These are phyloP conservation scores for Leptodactylus fallax DNA, from an alignment of 2,797 vertebrate genomes.

Conservation along the genomic window DNA sequence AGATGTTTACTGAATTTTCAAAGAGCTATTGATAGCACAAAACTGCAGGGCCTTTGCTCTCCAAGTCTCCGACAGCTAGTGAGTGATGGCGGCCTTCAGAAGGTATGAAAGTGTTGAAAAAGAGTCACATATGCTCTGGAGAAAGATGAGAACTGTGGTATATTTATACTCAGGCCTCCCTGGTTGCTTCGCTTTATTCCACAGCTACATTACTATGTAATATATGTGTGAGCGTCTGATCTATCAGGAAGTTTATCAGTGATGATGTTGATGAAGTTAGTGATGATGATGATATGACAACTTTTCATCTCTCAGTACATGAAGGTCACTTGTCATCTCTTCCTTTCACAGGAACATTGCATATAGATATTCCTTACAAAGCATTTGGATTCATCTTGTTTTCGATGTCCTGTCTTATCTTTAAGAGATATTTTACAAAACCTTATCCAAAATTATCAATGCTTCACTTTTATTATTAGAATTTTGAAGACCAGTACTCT, in stretches of 20 bases:
- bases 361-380: background rate
- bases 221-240: background rate
- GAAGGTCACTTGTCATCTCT: background rate
- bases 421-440: background rate
- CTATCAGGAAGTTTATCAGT: background rate
- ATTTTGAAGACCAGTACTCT: background rate
- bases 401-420: background rate
- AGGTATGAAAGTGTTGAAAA: slow-evolving; percentile 32
- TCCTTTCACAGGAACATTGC: background rate
- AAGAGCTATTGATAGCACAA: slow-evolving; percentile 54
- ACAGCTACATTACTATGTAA: background rate
- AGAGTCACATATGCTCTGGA: slow-evolving; percentile 27
- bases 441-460: background rate
- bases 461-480: background rate
- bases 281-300: background rate
- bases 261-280: background rate
- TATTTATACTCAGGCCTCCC: slow-evolving; percentile 27
- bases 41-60: slow-evolving; percentile 11
- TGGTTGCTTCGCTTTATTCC: background rate
- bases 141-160: background rate
- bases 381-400: background rate
- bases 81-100: slow-evolving; percentile 32
- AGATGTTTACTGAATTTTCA: slow-evolving; percentile 49
- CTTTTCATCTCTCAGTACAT: background rate
- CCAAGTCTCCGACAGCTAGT: slow-evolving; percentile 41